Percentiles rank a stretch among this genome's conserved stretches.
Evolutionary conservation across 2,888 invertebrate genomes (phyloP).

Genomic region (Empis livida): DNA sequence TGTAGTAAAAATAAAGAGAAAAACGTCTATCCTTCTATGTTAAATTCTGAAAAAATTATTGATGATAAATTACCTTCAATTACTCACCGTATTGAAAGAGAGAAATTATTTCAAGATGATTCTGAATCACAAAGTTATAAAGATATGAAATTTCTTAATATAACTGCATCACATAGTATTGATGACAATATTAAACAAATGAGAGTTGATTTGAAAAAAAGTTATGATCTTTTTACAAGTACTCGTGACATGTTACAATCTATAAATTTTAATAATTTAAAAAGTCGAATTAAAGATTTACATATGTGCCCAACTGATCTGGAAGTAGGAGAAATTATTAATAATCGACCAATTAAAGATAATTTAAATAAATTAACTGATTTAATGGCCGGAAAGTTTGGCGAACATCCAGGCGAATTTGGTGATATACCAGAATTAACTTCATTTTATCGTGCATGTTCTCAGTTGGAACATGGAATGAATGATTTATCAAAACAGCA

Average conservation of each 20-base stretch:
- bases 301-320: constrained; percentile 17
- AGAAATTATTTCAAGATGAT: neutral
- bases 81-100: no score
- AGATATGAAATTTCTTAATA: constrained; percentile 12
- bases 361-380: constrained; percentile 21
- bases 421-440: constrained; percentile 30
- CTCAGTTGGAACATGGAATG: constrained; percentile 26
- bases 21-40: no score
- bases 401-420: constrained; percentile 29
- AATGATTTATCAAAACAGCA: constrained; percentile 22
- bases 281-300: constrained; percentile 25
- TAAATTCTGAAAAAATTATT: no score
- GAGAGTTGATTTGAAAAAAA: constrained; percentile 22
- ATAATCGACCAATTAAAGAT: constrained; percentile 18
- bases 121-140: constrained; percentile 2
- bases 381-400: constrained; percentile 22
- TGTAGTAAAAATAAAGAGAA: no score
- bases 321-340: constrained; percentile 14
- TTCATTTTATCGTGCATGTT: constrained; percentile 26
- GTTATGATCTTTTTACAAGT: constrained; percentile 25
- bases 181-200: constrained; percentile 24
- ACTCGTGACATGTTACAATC: constrained; percentile 26
- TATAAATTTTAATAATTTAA: constrained; percentile 23
- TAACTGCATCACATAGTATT: constrained; percentile 15
- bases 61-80: no score